A percentile compares a stretch with the other conserved stretches of the same genome.
These are phyloP conservation scores for Ptychadena robeensis DNA, from an alignment of 2,797 vertebrate genomes.

Conservation along the genomic window DNA sequence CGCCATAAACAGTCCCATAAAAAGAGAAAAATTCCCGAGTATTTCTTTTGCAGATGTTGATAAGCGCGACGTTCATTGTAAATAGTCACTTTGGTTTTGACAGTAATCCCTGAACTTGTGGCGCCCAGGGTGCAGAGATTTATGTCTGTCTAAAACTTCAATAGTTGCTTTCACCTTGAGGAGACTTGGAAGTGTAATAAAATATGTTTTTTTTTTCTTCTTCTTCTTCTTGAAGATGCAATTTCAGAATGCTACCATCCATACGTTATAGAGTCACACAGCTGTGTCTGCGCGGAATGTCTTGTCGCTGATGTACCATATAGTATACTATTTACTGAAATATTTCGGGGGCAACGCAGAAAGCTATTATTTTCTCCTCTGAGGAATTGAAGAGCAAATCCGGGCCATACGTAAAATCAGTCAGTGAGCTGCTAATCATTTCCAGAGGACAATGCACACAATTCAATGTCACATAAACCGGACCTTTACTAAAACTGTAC, in stretches of 20 bases:
- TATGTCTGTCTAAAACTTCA: slow-evolving; percentile 55
- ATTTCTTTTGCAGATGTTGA: slow-evolving; percentile 49
- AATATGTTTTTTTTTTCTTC: slow-evolving; percentile 47
- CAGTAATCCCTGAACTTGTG: slow-evolving; percentile 59
- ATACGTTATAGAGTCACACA: slow-evolving; percentile 30
- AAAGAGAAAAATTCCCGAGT: slow-evolving; percentile 30
- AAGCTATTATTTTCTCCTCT: not conserved
- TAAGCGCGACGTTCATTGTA: slow-evolving; percentile 53
- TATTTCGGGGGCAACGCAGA: slow-evolving; percentile 33
- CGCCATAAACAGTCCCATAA: slow-evolving; percentile 1
- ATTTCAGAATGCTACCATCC: slow-evolving; percentile 49
- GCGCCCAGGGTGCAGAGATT: slow-evolving; percentile 50
- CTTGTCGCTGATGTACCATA: slow-evolving; percentile 7
- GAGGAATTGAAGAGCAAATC: not conserved
- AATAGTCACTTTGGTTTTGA: slow-evolving; percentile 48
- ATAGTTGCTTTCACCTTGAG: slow-evolving; percentile 59
- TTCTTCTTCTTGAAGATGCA: slow-evolving; percentile 22
- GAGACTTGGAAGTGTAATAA: slow-evolving; percentile 55
- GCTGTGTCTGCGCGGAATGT: not conserved
- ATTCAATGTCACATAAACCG: not conserved
- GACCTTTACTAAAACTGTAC: no score
- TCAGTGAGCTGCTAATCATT: slow-evolving; percentile 5
- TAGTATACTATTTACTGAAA: slow-evolving; percentile 42
- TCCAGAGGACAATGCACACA: not conserved
- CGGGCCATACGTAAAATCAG: not conserved